These are phyloP conservation scores for Paedocypris micromegethes DNA, from an alignment of 2,797 vertebrate genomes.

Conservation along the genomic window DNA sequence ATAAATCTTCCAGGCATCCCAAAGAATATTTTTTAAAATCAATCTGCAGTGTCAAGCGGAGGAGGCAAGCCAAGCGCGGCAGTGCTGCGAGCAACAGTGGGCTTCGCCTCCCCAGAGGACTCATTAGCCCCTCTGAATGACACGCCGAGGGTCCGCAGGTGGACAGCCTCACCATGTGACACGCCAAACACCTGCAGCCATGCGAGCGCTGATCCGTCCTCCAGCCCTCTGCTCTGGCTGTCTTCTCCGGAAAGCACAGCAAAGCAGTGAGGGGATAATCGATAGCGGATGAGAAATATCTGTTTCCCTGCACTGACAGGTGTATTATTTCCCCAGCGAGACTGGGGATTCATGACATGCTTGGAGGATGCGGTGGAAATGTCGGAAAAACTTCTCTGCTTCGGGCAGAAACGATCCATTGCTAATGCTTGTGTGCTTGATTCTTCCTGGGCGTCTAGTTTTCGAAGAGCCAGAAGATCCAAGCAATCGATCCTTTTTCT, in stretches of 20 bases:
- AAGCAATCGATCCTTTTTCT: slow-evolving; percentile 85
- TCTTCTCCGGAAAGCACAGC: slow-evolving; percentile 61
- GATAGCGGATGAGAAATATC: slow-evolving; percentile 16
- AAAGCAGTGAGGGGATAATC: slow-evolving; percentile 35
- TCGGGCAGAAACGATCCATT: neutral
- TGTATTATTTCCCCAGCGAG: slow-evolving; percentile 18
- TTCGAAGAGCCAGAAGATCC: slow-evolving; percentile 87
- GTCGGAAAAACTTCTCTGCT: neutral
- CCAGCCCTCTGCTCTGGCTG: slow-evolving; percentile 50
- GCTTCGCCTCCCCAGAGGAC: slow-evolving; percentile 41
- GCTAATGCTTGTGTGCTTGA: neutral
- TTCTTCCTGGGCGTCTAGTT: slow-evolving; percentile 59
- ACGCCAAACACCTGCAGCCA: slow-evolving; percentile 51
- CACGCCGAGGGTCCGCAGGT: slow-evolving; percentile 36
- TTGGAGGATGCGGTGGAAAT: neutral
- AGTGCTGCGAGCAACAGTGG: slow-evolving; percentile 17
- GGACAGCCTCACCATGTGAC: slow-evolving; percentile 53
- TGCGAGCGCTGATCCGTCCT: slow-evolving; percentile 67
- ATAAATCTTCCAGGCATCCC: slow-evolving; percentile 50
- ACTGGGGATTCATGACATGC: slow-evolving; percentile 3
- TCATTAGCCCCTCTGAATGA: slow-evolving; percentile 45
- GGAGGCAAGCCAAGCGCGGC: slow-evolving; percentile 29
- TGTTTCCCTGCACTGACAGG: slow-evolving; percentile 12
- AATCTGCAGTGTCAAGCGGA: slow-evolving; percentile 51
- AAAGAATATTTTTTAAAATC: slow-evolving; percentile 52